phyloP scores from a whole-genome alignment of 2,113 vertebrate genomes.

The Peromyscus leucopus region DNA sequence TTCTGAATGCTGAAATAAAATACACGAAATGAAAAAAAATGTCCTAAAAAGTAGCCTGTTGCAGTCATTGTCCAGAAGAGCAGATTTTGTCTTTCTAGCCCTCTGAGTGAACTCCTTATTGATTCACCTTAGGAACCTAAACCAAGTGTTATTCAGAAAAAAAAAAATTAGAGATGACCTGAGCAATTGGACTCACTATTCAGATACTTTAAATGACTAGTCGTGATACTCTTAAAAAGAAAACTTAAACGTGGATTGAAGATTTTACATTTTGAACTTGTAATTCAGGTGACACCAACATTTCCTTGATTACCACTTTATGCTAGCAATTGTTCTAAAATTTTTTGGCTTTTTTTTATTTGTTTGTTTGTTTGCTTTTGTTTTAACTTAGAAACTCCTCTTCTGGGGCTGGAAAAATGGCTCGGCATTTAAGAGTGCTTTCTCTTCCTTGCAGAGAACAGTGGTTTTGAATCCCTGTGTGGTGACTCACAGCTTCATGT shows the following conservation, averaged over 20 bases:
- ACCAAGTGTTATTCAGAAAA: conserved; percentile 9
- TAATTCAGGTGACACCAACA: neutral
- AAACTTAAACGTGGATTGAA: neutral
- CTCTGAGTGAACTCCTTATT: neutral
- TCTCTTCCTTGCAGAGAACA: neutral
- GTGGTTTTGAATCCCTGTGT: too few species aligned
- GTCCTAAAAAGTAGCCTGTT: neutral
- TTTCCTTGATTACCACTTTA: neutral
- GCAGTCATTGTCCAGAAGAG: neutral
- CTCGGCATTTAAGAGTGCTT: too few species aligned
- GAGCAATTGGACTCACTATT: neutral
- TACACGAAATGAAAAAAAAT: neutral
- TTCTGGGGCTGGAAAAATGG: neutral
- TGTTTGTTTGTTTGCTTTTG: too few species aligned
- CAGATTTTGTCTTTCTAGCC: neutral
- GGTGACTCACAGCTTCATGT: neutral
- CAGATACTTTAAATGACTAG: neutral
- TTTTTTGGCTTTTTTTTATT: too few species aligned
- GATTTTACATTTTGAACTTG: neutral
- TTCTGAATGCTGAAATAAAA: neutral
- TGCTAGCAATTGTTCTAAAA: neutral
- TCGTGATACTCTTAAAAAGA: neutral
- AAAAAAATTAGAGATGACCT: neutral
- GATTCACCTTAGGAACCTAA: neutral
- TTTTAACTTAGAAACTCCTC: neutral